phyloP scores from a whole-genome alignment of 1,140 invertebrate genomes.

The Drosophila willistoni region DNA sequence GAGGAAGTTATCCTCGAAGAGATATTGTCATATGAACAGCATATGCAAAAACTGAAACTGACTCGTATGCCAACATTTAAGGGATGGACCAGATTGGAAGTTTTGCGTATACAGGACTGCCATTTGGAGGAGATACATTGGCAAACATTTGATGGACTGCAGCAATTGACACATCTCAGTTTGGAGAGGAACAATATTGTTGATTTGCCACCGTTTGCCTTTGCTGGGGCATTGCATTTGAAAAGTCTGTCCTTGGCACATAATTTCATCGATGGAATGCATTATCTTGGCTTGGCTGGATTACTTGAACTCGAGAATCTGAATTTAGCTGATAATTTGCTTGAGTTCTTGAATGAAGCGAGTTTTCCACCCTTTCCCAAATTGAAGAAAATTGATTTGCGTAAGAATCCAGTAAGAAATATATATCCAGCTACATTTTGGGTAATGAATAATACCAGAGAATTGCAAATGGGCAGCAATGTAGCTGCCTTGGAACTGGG shows the following conservation, averaged over 20 bases:
- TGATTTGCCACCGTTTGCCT: conserved; percentile 88
- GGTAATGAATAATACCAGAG: conserved; percentile 87
- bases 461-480: conserved; percentile 86
- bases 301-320: conserved; percentile 86
- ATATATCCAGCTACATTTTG: conserved; percentile 89
- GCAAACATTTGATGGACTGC: conserved; percentile 88
- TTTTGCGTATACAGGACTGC: conserved; percentile 86
- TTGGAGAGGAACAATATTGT: conserved; percentile 86
- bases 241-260: conserved; percentile 86
- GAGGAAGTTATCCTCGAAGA: conserved; percentile 56
- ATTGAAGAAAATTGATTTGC: conserved; percentile 86
- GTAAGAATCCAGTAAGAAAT: conserved; percentile 87
- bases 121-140: conserved; percentile 86
- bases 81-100: conserved; percentile 84
- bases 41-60: conserved; percentile 84
- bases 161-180: conserved; percentile 85
- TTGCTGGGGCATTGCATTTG: conserved; percentile 87
- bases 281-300: conserved; percentile 87
- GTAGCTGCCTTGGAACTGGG: conserved; percentile 84
- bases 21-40: conserved; percentile 87
- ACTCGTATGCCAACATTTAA: conserved; percentile 84
- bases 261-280: conserved; percentile 87
- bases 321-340: conserved; percentile 87
- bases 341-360: conserved; percentile 87
- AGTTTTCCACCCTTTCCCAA: conserved; percentile 89